Conservation (phyloP, 1,140 invertebrate genomes). For the Triops cancriformis region DNA sequence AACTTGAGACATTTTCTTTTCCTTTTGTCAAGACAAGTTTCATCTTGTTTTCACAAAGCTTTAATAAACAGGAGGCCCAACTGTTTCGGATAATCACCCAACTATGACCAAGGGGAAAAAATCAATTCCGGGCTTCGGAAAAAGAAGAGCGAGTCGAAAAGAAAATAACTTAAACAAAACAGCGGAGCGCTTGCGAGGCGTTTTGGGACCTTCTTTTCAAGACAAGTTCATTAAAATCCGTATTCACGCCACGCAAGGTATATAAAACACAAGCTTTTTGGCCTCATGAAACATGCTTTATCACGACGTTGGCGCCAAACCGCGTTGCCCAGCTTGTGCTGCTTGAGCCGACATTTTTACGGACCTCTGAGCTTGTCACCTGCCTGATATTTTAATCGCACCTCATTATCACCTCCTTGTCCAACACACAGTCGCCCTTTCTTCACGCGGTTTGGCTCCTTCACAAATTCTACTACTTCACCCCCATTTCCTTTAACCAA, state of each 20-base stretch:
- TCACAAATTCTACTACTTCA: background rate
- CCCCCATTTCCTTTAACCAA: background rate
- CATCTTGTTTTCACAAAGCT: background rate
- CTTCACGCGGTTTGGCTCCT: background rate
- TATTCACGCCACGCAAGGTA: slow-evolving; percentile 8
- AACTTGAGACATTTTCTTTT: slow-evolving; percentile 1
- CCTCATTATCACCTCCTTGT: background rate
- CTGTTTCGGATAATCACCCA: slow-evolving; percentile 13
- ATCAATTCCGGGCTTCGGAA: background rate
- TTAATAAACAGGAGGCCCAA: slow-evolving; percentile 13
- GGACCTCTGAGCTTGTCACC: background rate
- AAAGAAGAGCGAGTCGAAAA: background rate
- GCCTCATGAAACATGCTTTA: slow-evolving; percentile 3
- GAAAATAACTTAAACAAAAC: slow-evolving; percentile 3
- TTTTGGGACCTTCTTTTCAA: background rate
- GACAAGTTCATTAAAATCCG: slow-evolving; percentile 10
- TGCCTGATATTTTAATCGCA: slow-evolving; percentile 14
- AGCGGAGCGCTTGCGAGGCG: background rate
- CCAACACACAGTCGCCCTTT: background rate
- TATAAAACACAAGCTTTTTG: background rate
- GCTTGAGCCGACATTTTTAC: slow-evolving; percentile 1
- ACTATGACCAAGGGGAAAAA: slow-evolving; percentile 13
- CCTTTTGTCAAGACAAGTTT: background rate
- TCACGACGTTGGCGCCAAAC: slow-evolving; percentile 12
- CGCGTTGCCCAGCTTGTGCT: slow-evolving; percentile 7